Evolutionary conservation across 2,797 vertebrate genomes (phyloP).

Genomic region (Danio kyathit): DNA sequence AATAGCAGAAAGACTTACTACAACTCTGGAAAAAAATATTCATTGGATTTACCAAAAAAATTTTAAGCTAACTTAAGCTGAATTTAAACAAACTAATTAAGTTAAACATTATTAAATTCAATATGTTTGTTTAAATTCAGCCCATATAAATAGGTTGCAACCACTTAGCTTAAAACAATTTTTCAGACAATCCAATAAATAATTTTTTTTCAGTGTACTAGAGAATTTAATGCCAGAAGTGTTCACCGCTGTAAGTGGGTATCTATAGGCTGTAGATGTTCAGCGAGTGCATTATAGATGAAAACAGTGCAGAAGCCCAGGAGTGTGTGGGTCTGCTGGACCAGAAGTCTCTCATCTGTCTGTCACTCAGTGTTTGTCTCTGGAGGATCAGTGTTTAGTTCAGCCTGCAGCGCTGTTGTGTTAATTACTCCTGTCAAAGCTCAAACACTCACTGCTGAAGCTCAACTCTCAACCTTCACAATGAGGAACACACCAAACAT

Average conservation of each 20-base stretch:
- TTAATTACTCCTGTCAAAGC: slow-evolving; percentile 68
- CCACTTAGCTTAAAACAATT: too few species aligned
- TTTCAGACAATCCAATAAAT: too few species aligned
- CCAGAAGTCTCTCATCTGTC: neutral
- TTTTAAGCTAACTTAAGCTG: too few species aligned
- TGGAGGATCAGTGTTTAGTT: neutral
- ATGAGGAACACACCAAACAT: neutral
- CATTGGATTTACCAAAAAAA: too few species aligned
- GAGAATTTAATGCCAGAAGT: neutral
- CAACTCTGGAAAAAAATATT: too few species aligned
- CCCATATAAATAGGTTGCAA: too few species aligned
- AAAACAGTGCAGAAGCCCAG: neutral
- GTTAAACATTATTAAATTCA: too few species aligned
- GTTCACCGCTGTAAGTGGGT: neutral
- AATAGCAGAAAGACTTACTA: too few species aligned
- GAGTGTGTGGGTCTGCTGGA: neutral
- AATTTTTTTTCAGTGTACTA: too few species aligned
- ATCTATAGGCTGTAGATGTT: neutral
- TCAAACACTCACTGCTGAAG: slow-evolving; percentile 61
- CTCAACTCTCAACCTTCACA: slow-evolving; percentile 1
- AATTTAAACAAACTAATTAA: too few species aligned
- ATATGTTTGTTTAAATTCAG: too few species aligned
- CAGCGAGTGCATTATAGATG: neutral
- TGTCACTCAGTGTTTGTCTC: neutral
- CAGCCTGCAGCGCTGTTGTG: slow-evolving; percentile 52